Percentiles rank a stretch among this genome's conserved stretches.
These are phyloP conservation scores for Zaprionus vittiger DNA, from an alignment of 1,140 invertebrate species.

Conservation along the genomic window DNA sequence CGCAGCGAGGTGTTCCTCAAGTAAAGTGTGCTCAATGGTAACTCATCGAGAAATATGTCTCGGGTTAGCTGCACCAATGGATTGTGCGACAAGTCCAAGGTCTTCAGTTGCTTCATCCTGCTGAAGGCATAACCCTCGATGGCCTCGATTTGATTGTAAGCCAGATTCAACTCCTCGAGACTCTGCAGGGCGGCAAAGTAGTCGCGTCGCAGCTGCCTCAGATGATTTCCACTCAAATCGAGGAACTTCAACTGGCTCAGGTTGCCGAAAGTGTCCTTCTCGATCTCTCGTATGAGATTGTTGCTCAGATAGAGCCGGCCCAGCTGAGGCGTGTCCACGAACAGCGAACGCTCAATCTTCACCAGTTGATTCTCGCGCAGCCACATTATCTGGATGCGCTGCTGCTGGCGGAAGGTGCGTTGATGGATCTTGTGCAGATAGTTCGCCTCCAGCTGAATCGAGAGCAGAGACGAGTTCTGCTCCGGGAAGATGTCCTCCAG, in stretches of 20 bases:
- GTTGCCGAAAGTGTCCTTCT: constrained; percentile 91
- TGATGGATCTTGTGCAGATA: constrained; percentile 91
- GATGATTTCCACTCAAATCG: constrained; percentile 91
- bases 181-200: constrained; percentile 88
- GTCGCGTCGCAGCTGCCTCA: constrained; percentile 87
- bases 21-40: constrained; percentile 87
- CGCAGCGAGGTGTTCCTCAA: constrained; percentile 85
- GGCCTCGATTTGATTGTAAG: constrained; percentile 87
- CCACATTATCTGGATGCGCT: constrained; percentile 94
- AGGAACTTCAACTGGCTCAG: constrained; percentile 91
- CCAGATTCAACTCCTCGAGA: constrained; percentile 88
- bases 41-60: constrained; percentile 87
- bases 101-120: constrained; percentile 86
- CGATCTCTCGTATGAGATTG: constrained; percentile 92
- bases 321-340: constrained; percentile 90
- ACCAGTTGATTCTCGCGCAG: constrained; percentile 92
- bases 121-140: constrained; percentile 88
- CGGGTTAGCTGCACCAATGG: constrained; percentile 86
- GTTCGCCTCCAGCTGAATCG: constrained; percentile 94
- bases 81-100: constrained; percentile 89
- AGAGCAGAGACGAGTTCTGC: constrained; percentile 89
- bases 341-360: constrained; percentile 89
- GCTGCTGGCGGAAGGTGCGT: constrained; percentile 91
- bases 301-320: constrained; percentile 93
- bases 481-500: constrained; percentile 93